Conservation (phyloP, 2,888 invertebrate genomes). For the Drosophila testacea region DNA sequence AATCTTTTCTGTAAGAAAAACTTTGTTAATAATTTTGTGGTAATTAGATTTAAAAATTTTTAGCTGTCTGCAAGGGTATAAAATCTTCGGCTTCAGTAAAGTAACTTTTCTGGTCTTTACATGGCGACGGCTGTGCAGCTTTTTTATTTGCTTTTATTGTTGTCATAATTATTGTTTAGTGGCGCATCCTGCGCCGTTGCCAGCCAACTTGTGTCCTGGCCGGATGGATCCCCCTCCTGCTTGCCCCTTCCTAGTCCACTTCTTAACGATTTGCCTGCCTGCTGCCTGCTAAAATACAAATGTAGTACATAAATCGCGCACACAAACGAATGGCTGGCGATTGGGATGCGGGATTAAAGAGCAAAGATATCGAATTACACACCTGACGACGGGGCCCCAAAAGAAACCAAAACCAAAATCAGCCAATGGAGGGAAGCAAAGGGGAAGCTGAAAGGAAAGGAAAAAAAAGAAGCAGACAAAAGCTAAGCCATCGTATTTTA, state of each 20-base stretch:
- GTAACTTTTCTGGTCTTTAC: slow-evolving; percentile 1
- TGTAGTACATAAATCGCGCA: slow-evolving; percentile 79
- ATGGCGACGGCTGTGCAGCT: slow-evolving; percentile 40
- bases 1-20: too few species aligned
- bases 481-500: slow-evolving; percentile 79
- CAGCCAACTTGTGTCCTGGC: slow-evolving; percentile 46
- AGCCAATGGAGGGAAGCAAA: slow-evolving; percentile 1
- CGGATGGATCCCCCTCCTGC: slow-evolving; percentile 40
- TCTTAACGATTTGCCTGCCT: slow-evolving; percentile 3
- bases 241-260: neutral
- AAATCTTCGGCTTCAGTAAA: neutral
- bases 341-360: slow-evolving; percentile 80
- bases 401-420: slow-evolving; percentile 22
- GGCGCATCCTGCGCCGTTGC: slow-evolving; percentile 72
- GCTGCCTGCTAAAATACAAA: slow-evolving; percentile 65
- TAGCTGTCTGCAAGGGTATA: neutral
- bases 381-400: slow-evolving; percentile 75
- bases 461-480: slow-evolving; percentile 55
- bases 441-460: neutral
- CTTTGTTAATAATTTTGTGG: too few species aligned
- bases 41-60: too few species aligned
- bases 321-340: slow-evolving; percentile 78
- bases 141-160: slow-evolving; percentile 67
- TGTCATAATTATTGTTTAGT: slow-evolving; percentile 81
- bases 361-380: slow-evolving; percentile 84